Conservation (phyloP, 2,113 vertebrate species). For the Mustela lutreola region DNA sequence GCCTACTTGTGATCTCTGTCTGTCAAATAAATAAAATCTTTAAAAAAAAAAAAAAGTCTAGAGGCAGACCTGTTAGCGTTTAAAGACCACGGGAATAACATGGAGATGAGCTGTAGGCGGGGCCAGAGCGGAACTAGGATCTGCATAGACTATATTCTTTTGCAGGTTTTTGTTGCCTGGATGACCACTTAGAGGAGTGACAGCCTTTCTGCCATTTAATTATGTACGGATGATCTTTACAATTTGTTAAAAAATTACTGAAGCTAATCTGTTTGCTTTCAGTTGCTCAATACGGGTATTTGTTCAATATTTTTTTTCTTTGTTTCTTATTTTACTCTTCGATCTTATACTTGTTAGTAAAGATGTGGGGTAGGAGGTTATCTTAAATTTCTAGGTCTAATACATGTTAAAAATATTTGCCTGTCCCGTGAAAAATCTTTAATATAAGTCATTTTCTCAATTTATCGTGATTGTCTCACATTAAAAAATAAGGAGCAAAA, state of each 20-base stretch:
- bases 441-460: not conserved
- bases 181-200: not conserved
- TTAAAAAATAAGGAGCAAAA: not conserved
- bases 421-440: not conserved
- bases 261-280: not conserved
- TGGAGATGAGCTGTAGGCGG: not conserved
- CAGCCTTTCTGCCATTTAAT: not conserved
- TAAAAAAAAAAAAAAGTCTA: not conserved
- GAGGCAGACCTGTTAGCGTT: not conserved
- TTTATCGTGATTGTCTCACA: not conserved
- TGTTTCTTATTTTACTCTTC: not conserved
- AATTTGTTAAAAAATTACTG: not conserved
- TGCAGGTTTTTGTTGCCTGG: not conserved
- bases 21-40: too few relatives aligned
- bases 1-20: too few relatives aligned
- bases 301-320: not conserved
- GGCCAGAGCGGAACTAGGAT: not conserved
- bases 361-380: not conserved
- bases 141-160: too few relatives aligned
- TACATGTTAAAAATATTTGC: constrained; percentile 18
- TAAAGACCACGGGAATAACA: not conserved
- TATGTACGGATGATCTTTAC: not conserved
- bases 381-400: not conserved
- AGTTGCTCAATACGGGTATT: not conserved
- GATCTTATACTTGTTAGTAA: not conserved